Percentiles rank a stretch among this genome's conserved stretches.
Evolutionary conservation across 2,797 vertebrate genomes (phyloP).

Genomic region (Liparis tanakae): DNA sequence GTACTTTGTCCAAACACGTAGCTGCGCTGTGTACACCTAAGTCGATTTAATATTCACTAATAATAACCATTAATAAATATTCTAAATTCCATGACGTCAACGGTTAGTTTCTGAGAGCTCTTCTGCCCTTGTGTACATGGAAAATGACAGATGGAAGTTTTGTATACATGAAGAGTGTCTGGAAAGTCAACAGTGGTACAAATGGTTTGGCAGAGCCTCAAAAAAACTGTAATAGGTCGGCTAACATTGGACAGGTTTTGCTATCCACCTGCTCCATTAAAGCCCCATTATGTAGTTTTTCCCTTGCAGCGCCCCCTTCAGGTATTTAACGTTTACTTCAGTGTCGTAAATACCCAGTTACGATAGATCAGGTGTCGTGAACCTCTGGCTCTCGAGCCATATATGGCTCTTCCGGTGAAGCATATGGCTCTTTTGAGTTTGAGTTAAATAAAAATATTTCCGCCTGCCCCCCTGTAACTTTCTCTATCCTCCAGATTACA

Average conservation of each 20-base stretch:
- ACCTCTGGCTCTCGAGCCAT: no score
- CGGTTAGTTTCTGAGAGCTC: background rate
- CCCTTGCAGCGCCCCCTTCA: no score
- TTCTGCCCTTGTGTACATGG: background rate
- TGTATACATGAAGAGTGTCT: background rate
- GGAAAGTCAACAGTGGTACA: constrained; percentile 9
- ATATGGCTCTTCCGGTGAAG: no score
- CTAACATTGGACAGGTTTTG: background rate
- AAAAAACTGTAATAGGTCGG: background rate
- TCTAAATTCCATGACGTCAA: background rate
- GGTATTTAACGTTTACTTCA: no score
- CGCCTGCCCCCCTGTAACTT: no score
- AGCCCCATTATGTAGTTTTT: no score
- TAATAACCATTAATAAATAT: background rate
- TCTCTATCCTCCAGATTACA: no score
- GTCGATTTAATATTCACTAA: constrained; percentile 11
- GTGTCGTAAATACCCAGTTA: no score
- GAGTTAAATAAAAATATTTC: no score
- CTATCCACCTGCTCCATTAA: background rate
- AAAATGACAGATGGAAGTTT: background rate
- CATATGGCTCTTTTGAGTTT: no score
- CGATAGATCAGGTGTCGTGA: no score
- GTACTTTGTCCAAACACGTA: constrained; percentile 8
- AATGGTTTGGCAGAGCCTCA: background rate
- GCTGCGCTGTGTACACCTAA: background rate